These are phyloP conservation scores for Nipponia nippon DNA, from an alignment of 2,113 vertebrate species.

Conservation along the genomic window DNA sequence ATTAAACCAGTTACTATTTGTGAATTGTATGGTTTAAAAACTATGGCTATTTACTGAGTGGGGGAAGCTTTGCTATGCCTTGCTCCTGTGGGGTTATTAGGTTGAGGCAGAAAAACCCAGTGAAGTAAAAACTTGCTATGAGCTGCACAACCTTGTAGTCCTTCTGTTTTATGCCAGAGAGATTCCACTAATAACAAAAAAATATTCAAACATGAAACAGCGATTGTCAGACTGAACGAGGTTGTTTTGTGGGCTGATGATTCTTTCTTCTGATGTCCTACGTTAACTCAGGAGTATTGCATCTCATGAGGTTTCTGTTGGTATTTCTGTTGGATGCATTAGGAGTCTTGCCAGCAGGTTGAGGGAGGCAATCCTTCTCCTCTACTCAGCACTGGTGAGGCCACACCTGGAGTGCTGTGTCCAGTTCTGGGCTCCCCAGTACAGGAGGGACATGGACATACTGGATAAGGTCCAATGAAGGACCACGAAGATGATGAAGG, in stretches of 20 bases:
- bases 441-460: background rate
- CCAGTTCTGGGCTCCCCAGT: background rate
- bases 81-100: background rate
- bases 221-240: background rate
- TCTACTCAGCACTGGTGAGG: background rate
- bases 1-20: background rate
- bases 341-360: background rate
- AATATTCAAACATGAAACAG: background rate
- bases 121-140: background rate
- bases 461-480: background rate
- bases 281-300: background rate
- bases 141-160: background rate
- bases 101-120: background rate
- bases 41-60: background rate
- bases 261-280: background rate
- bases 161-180: background rate
- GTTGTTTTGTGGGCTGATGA: background rate
- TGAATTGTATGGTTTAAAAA: background rate
- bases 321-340: background rate
- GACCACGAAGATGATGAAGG: background rate
- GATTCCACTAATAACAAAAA: background rate
- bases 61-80: background rate
- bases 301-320: background rate
- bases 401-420: background rate
- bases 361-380: background rate